phyloP scores from a whole-genome alignment of 1,140 invertebrate species.

The Paraescarpia echinospica region DNA sequence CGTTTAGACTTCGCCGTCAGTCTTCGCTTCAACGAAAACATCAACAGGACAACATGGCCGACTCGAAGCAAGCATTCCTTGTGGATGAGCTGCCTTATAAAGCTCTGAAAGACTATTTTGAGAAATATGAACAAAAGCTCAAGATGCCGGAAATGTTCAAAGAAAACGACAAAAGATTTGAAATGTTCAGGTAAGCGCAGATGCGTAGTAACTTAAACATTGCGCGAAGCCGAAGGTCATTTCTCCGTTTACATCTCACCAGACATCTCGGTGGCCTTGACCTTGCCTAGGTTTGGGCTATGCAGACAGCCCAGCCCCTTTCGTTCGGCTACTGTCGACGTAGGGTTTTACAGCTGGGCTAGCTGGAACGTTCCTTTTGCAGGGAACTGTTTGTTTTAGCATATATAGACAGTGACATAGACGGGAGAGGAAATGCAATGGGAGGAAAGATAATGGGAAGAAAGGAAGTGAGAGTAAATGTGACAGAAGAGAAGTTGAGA shows the following conservation, averaged over 20 bases:
- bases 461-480: too few species aligned
- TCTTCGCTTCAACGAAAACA: neutral
- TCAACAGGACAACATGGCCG: slow-evolving; percentile 14
- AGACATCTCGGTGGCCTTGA: slow-evolving; percentile 20
- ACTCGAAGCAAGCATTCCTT: slow-evolving; percentile 6
- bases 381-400: too few species aligned
- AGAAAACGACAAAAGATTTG: slow-evolving; percentile 74
- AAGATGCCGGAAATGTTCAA: slow-evolving; percentile 78
- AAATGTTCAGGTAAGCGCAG: slow-evolving; percentile 74
- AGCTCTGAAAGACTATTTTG: slow-evolving; percentile 73
- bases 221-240: slow-evolving; percentile 17
- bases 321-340: slow-evolving; percentile 15
- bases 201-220: neutral
- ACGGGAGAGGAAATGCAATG: too few species aligned
- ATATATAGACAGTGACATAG: too few species aligned
- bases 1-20: neutral
- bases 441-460: too few species aligned
- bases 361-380: neutral
- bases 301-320: neutral
- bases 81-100: slow-evolving; percentile 67
- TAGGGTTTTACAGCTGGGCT: neutral
- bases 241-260: slow-evolving; percentile 13
- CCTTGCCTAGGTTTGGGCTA: slow-evolving; percentile 17
- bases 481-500: too few species aligned
- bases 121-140: slow-evolving; percentile 69